phyloP scores from a whole-genome alignment of 2,888 invertebrate species.

The Orchestes rusci region DNA sequence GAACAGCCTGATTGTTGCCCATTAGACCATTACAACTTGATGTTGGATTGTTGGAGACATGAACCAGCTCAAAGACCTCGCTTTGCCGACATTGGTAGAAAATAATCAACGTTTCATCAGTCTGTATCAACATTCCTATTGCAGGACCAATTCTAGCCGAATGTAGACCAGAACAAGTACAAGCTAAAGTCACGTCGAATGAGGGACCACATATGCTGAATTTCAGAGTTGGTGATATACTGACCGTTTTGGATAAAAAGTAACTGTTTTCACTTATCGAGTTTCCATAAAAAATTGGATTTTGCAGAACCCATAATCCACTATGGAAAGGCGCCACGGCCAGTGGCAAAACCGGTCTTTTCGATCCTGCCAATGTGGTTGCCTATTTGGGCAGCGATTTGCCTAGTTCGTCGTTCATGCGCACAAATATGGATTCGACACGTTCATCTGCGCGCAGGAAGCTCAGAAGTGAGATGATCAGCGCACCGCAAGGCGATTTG shows the following conservation, averaged over 20 bases:
- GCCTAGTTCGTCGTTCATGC: constrained; percentile 48
- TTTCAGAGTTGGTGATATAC: constrained; percentile 82
- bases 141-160: constrained; percentile 60
- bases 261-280: constrained; percentile 43
- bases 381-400: constrained; percentile 77
- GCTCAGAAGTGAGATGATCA: constrained; percentile 87
- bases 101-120: neutral
- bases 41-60: constrained; percentile 96
- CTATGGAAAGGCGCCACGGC: constrained; percentile 89
- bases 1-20: constrained; percentile 95
- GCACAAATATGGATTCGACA: constrained; percentile 50
- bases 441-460: constrained; percentile 56
- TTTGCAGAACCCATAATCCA: constrained; percentile 50
- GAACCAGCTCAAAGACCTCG: constrained; percentile 82
- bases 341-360: constrained; percentile 87
- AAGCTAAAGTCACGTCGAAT: constrained; percentile 56
- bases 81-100: constrained; percentile 68
- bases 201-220: constrained; percentile 61
- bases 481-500: constrained; percentile 92
- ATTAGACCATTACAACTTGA: constrained; percentile 81
- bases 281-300: no score
- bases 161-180: constrained; percentile 87
- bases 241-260: constrained; percentile 85
- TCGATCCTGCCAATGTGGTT: constrained; percentile 84
- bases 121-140: no score